Evolutionary conservation across 2,888 invertebrate species (phyloP).

Genomic region (Megastigmus dorsalis): DNA sequence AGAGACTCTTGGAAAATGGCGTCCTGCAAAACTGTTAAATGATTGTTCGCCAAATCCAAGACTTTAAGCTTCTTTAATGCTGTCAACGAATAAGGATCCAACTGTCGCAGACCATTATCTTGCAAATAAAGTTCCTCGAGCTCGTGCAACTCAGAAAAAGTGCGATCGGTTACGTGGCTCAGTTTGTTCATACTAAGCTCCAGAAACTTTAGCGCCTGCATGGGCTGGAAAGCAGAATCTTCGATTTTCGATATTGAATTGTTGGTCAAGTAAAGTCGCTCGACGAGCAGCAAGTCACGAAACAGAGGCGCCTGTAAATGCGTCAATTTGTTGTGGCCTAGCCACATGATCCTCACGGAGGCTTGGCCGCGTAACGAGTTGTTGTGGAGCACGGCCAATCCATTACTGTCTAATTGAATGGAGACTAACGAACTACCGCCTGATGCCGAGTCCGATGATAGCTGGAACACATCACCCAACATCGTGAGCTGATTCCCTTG

Average conservation of each 20-base stretch:
- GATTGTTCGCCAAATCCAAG: conserved; percentile 88
- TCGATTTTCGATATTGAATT: conserved; percentile 89
- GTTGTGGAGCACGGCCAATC: conserved; percentile 84
- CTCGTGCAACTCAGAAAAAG: conserved; percentile 86
- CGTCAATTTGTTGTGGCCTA: conserved; percentile 87
- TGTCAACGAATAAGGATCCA: conserved; percentile 84
- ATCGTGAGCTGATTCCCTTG: conserved; percentile 87
- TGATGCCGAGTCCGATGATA: conserved; percentile 73
- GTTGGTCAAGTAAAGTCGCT: conserved; percentile 87
- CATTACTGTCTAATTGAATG: conserved; percentile 87
- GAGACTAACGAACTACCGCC: conserved; percentile 81
- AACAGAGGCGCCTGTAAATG: conserved; percentile 85
- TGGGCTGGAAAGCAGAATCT: conserved; percentile 85
- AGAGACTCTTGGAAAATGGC: conserved; percentile 85
- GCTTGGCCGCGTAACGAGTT: conserved; percentile 87
- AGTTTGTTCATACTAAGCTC: conserved; percentile 88
- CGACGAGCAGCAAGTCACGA: conserved; percentile 84
- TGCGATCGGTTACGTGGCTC: conserved; percentile 81
- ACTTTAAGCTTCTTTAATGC: conserved; percentile 84
- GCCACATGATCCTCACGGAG: conserved; percentile 91
- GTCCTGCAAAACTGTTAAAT: conserved; percentile 83
- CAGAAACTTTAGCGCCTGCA: conserved; percentile 85
- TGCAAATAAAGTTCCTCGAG: conserved; percentile 88
- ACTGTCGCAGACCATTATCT: conserved; percentile 82
- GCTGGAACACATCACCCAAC: conserved; percentile 87